phyloP scores from a whole-genome alignment of 2,888 invertebrate species.

The Drosophila affinis region DNA sequence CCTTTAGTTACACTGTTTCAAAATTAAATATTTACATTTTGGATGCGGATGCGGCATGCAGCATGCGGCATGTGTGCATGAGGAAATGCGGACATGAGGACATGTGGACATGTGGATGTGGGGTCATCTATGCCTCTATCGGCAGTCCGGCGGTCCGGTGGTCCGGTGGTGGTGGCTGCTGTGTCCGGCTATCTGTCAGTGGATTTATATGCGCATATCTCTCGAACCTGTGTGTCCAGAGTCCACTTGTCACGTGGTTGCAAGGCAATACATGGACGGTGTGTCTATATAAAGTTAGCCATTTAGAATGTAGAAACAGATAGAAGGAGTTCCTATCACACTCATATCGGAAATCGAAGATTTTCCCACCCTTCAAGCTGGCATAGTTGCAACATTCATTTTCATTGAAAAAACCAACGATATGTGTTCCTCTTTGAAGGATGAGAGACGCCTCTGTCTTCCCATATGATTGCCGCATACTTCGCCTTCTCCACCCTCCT shows the following conservation, averaged over 20 bases:
- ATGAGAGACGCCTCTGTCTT: too few relatives aligned
- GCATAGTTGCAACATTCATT: too few relatives aligned
- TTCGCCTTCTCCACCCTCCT: not conserved
- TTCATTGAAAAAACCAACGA: too few relatives aligned
- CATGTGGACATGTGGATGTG: not conserved
- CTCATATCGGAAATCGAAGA: too few relatives aligned
- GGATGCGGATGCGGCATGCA: conserved; percentile 32
- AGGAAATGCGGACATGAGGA: too few relatives aligned
- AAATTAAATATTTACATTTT: conserved; percentile 82
- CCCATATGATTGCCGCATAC: not conserved
- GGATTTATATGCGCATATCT: not conserved
- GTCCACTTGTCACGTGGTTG: not conserved
- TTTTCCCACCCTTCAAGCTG: too few relatives aligned
- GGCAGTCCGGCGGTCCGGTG: not conserved
- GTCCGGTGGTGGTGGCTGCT: too few relatives aligned
- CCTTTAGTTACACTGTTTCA: conserved; percentile 81
- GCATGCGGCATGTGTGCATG: conserved; percentile 20
- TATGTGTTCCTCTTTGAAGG: too few relatives aligned
- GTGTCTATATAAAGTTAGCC: too few relatives aligned
- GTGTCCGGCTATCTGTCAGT: not conserved
- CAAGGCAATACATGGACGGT: not conserved
- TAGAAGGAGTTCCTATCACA: too few relatives aligned
- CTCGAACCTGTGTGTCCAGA: not conserved
- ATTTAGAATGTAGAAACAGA: too few relatives aligned
- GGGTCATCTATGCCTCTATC: not conserved